Evolutionary conservation across 2,113 vertebrate species (phyloP), one percentile per base, ranked within the genome.

Genomic region (Anarhynchus alexandrinus): DNA sequence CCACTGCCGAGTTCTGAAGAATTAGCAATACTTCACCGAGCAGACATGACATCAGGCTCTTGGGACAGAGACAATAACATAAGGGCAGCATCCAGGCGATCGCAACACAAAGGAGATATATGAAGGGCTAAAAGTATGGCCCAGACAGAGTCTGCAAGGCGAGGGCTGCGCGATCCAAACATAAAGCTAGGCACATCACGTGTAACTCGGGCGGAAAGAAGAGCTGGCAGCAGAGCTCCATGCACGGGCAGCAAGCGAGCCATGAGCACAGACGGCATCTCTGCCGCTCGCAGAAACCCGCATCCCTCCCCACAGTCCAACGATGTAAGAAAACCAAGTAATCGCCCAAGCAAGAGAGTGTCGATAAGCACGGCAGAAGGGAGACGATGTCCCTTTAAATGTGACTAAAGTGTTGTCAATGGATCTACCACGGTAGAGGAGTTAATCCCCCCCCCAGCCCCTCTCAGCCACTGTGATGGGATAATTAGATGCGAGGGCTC

Each of bases 401-500:
- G 90, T 67, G 94, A 93, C 92, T 95, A 79, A 93, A 91, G 88
- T 49, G 76, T 82, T 96, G 95, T 97, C 96, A 96, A 91, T 87
- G 97, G 96, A 96, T 97, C 97, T 86, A 95, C 95, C 94, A 88
- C 15, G 90, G 94, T 94, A 94, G 97, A 94, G 97, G 97, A 98
- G 96, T 94, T 98, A 97, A 98, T 97, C 96, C 97, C 94, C 95
- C 95, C 93, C 86, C 93, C 95, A 98, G 97, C 94, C 97, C 97
- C 98, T 98, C 98, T 96, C 95, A 71, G 98, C 76, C 69, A 77
- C 97, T 86, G 97, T 97, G 98, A 98, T 97, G 97, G 98, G 98
- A 98, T 99, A 98, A 98, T 99, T 98, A 98, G 98, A 98, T 98
- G 98, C 91, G 94, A 99, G 98, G 98, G 97, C 98, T 98, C 97